Base-by-base conservation (phyloP, 2,113 vertebrate genomes). In the Turdus rufiventris region DNA sequence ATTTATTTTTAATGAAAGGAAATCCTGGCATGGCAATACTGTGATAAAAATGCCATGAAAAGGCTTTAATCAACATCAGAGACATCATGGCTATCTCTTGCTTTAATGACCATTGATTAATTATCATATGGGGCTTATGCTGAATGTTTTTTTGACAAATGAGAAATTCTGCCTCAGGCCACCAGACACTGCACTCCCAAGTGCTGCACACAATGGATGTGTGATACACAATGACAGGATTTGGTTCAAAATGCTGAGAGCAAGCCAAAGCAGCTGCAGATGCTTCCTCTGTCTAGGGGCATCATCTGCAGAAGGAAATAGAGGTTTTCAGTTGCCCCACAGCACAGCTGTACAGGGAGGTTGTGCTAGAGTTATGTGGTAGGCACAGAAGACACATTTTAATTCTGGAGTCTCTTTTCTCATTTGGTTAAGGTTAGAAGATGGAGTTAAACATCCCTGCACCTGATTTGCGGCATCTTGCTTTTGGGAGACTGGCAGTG, bases 1-100 rank as follows among this genome's bases (percentile, higher is more conserved):
- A 56, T 91, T 95, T 96, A 18, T 94, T 97, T 96, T 89, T 93
- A 95, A 82, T 34, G 78, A 91, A 91, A 94, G 48, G 15, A 96
- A 97, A 88, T 34, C 23, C 33, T 94, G 26, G 62, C 84, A 95
- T 82, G 91, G 77, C 42, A 95, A 72, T 33, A 21, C 26, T 62
- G 14, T 67, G 91, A 95, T 96, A 95, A 94, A 96, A 96, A 91
- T 63, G 11, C 42, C n/a, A 60, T 82, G 40, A 70, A 53, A 75
- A 45, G 4, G 12, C 34, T 91, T 96, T 74, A 85, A 83, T 76
- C 83, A 96, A 83, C 42, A 70, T 84, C 29, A 75, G 73, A 45
- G 31, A 42, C 8, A 17, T 51, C 34, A 28, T 68, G 66, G 38
- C 31, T 95, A 60, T 83, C 78, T 95, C 40, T 95, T 81, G 57